Percentiles rank a stretch among this genome's conserved stretches.
Evolutionary conservation across 92 coral and sea anemone species (phyloP).

Genomic region (Metridium senile): DNA sequence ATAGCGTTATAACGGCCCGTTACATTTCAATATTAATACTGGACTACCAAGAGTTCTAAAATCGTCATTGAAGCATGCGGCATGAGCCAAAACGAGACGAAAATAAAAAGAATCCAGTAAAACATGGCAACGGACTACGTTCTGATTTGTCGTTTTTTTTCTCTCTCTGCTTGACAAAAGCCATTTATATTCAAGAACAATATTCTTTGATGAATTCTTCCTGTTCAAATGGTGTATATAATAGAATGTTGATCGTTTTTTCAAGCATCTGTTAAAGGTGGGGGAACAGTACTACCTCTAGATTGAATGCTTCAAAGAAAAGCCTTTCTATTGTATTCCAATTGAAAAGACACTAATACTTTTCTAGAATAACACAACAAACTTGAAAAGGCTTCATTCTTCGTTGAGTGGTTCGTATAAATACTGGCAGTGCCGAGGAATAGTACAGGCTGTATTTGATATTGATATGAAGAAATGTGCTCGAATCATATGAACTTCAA

Average conservation of each 20-base stretch:
- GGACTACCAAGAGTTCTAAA: too few species aligned
- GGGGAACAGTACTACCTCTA: background rate
- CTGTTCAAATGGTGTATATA: background rate
- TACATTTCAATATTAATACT: too few species aligned
- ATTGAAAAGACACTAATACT: background rate
- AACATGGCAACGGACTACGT: background rate
- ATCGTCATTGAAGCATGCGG: background rate
- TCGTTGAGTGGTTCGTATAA: background rate
- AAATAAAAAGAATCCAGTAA: background rate
- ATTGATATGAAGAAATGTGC: too few species aligned
- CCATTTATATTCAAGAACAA: background rate
- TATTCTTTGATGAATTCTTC: background rate
- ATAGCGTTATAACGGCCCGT: too few species aligned
- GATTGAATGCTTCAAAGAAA: background rate
- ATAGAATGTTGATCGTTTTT: background rate
- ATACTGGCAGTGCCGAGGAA: too few species aligned
- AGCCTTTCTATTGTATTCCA: background rate
- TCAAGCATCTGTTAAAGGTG: slow-evolving; percentile 20
- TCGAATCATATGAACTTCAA: too few species aligned
- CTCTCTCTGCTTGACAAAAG: background rate
- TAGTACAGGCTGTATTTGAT: too few species aligned
- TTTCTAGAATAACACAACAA: background rate
- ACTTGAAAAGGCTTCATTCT: background rate
- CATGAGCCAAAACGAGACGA: background rate
- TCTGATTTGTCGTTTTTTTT: background rate